These are phyloP conservation scores for Etheostoma spectabile DNA, from an alignment of 2,113 vertebrate genomes.

Conservation along the genomic window DNA sequence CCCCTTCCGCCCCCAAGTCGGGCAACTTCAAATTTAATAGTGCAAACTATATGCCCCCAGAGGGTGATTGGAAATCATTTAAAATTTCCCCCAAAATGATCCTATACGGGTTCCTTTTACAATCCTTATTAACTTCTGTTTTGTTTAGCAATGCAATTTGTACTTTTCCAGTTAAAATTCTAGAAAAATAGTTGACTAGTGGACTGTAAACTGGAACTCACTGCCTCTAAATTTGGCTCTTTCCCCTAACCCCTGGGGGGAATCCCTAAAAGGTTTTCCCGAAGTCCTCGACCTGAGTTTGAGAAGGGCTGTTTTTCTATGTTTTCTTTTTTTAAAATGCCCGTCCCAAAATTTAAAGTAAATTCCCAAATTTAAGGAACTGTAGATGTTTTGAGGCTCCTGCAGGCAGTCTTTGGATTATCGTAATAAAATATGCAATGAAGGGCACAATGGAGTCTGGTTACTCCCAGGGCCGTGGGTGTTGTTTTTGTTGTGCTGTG, in stretches of 20 bases:
- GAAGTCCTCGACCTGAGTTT: not conserved
- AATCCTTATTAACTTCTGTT: no score
- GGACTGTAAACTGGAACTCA: not conserved
- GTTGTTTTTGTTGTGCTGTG: conserved; percentile 69
- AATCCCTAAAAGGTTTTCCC: not conserved
- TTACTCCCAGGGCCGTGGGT: conserved; percentile 47
- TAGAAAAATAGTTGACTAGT: no score
- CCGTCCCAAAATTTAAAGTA: conserved; percentile 34
- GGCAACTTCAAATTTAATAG: no score
- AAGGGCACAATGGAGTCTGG: conserved; percentile 48
- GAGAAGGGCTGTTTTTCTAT: conserved; percentile 4
- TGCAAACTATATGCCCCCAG: no score
- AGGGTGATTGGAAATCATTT: no score
- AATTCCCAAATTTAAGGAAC: conserved; percentile 11
- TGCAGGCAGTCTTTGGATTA: conserved; percentile 45
- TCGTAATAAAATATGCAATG: conserved; percentile 56
- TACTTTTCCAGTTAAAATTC: no score
- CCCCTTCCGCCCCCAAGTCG: no score
- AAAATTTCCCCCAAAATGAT: no score
- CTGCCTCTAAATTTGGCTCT: no score
- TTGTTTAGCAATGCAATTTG: no score
- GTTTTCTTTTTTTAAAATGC: conserved; percentile 27
- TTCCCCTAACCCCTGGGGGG: no score
- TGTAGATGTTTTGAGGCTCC: conserved; percentile 46
- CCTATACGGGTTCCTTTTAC: no score